Evolutionary conservation across 1,140 invertebrate species (phyloP), one percentile per base, ranked within the genome.

Genomic region (Planococcus citri): DNA sequence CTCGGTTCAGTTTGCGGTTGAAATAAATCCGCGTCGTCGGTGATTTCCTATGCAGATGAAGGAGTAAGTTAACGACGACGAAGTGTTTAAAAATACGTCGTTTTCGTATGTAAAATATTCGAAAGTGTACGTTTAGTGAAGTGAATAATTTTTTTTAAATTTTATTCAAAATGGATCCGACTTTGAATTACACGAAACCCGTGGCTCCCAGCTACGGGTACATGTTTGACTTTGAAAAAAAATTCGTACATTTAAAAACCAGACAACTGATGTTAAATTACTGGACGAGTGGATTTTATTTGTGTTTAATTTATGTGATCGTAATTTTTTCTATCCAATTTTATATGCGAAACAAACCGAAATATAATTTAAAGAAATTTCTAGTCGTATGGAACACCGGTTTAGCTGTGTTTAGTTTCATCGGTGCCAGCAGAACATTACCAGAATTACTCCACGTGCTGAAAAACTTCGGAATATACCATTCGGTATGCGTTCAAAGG

Each of bases 251-350:
- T 74, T 82, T 87, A 73, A 85, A 88, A 70, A 93, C 91, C 73
- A 84, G 88, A 75, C 85, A 87, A 79, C 98, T 95, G 93, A 97
- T 98, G 94, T 84, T 86, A 58, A 85, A 91, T 72, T 92, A 98
- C 79, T 98, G 95, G 95, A 91, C 90, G 51, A 86, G 89, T 76
- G 91, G 91, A 61, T 92, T 97, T 79, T 94, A 92, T 76, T 92
- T 90, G 77, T 88, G 91, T 68, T 88, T 88, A 70, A 81, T 94
- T 72, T 99, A 99, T 77, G 90, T 99, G 86, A 82, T 95, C 22
- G 80, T 94, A 37, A 93, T 99, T 76, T 98, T 96, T 79, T 88
- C 87, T 69, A 94, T 93, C 24, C 92, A 96, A 79, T 85, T 88
- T 75, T 90, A 89, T 74, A 99, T 99, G 97, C 86, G 90, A 74